A percentile compares a stretch with the other conserved stretches of the same genome.
phyloP scores from a whole-genome alignment of 2,113 vertebrate genomes.

The Apistogramma diplotaenia region DNA sequence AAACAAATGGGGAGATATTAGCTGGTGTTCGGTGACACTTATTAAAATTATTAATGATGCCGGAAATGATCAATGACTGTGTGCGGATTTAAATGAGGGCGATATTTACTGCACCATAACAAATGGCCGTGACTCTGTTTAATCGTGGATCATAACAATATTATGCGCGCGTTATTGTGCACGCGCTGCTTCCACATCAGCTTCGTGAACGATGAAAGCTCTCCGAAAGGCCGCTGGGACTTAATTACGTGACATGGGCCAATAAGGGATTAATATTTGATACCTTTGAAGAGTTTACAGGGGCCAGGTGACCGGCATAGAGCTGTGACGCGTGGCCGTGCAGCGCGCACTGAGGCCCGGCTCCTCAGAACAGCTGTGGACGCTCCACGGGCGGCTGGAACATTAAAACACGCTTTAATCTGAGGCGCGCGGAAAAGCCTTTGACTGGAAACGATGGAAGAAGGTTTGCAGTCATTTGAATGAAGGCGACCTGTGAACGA shows the following conservation, averaged over 20 bases:
- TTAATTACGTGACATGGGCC: conserved; percentile 70
- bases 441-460: too few relatives aligned
- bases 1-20: not conserved
- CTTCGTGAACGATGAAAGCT: conserved; percentile 44
- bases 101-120: not conserved
- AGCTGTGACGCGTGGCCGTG: too few relatives aligned
- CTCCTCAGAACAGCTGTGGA: too few relatives aligned
- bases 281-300: conserved; percentile 48
- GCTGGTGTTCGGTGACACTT: not conserved
- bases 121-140: not conserved
- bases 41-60: conserved; percentile 20
- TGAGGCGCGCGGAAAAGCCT: too few relatives aligned
- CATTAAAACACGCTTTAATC: too few relatives aligned
- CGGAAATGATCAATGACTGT: conserved; percentile 9
- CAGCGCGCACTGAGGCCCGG: too few relatives aligned
- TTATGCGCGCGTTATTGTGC: too few relatives aligned
- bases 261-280: conserved; percentile 79
- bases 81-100: not conserved
- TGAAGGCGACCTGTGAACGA: too few relatives aligned
- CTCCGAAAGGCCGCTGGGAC: conserved; percentile 60
- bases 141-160: conserved; percentile 37
- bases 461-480: too few relatives aligned
- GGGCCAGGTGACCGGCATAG: conserved; percentile 69
- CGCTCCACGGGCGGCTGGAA: too few relatives aligned
- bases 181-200: conserved; percentile 4